A percentile compares a stretch with the other conserved stretches of the same genome.
These are phyloP conservation scores for Petrocephalus sullivani DNA, from an alignment of 2,797 vertebrate genomes.

Conservation along the genomic window DNA sequence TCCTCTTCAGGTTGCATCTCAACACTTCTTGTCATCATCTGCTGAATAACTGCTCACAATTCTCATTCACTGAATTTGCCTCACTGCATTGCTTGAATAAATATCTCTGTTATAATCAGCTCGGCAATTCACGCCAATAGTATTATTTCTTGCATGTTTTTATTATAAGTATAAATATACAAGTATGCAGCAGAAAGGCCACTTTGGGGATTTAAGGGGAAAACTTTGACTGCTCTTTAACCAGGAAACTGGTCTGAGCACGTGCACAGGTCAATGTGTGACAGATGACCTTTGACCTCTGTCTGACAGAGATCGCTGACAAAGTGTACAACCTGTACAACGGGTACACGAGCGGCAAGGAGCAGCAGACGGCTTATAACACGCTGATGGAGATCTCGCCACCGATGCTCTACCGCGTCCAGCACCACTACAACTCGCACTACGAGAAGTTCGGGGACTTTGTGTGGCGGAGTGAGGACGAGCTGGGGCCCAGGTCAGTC, in stretches of 20 bases:
- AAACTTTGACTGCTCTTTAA: neutral
- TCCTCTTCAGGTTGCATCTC: neutral
- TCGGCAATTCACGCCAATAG: neutral
- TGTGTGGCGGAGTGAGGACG: conserved; percentile 94
- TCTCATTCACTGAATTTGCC: neutral
- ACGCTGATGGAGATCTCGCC: conserved; percentile 89
- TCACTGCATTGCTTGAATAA: neutral
- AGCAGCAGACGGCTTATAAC: conserved; percentile 96
- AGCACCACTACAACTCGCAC: conserved; percentile 96
- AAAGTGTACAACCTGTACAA: conserved; percentile 97
- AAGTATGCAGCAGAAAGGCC: neutral
- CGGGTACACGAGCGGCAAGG: conserved; percentile 95
- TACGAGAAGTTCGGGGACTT: conserved; percentile 99
- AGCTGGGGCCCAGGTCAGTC: conserved; percentile 88
- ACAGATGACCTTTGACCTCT: neutral
- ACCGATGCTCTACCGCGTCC: conserved; percentile 86
- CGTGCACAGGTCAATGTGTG: neutral
- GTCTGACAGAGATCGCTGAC: conserved; percentile 83
- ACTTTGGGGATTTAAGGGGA: neutral
- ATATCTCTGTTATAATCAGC: neutral
- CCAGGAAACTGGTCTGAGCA: neutral
- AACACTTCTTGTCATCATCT: neutral
- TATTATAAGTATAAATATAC: neutral
- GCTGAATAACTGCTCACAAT: neutral
- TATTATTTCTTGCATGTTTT: neutral